phyloP scores from a whole-genome alignment of 2,797 vertebrate species.

The Delichon dasypus region DNA sequence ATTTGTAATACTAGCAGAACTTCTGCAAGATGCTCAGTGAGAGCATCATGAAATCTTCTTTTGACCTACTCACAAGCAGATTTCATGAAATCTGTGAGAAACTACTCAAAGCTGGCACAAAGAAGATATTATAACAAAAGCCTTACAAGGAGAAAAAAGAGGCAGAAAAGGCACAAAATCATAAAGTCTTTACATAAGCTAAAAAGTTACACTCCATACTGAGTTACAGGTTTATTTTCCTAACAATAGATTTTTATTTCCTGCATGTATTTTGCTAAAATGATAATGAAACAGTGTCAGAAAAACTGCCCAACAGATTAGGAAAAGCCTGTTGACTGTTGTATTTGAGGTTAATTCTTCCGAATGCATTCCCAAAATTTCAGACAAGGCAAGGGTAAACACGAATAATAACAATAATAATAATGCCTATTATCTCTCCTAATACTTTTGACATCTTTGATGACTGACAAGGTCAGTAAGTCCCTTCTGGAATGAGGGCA shows the following conservation, averaged over 20 bases:
- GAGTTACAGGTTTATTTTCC: background rate
- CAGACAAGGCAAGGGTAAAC: background rate
- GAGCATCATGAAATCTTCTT: background rate
- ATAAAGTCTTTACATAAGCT: background rate
- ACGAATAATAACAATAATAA: background rate
- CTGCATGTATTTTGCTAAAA: background rate
- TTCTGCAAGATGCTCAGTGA: background rate
- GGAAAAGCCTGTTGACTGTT: background rate
- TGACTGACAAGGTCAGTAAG: background rate
- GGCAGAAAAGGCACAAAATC: background rate
- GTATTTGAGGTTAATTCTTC: background rate
- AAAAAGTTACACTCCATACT: background rate
- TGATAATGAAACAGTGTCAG: background rate
- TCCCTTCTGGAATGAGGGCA: background rate
- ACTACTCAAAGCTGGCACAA: slow-evolving; percentile 4
- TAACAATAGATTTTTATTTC: background rate
- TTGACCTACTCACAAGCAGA: background rate
- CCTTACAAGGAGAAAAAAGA: background rate
- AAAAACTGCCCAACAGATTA: background rate
- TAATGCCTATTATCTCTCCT: background rate
- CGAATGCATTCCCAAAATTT: background rate
- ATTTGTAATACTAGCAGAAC: background rate
- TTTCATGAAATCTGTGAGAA: background rate
- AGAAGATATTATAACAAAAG: background rate
- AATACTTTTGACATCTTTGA: background rate